These are phyloP conservation scores for Aurelia aurita complex sp. Pacific DNA, from an alignment of 30 jellyfish, hydroid and myxozoan species.

Conservation along the genomic window DNA sequence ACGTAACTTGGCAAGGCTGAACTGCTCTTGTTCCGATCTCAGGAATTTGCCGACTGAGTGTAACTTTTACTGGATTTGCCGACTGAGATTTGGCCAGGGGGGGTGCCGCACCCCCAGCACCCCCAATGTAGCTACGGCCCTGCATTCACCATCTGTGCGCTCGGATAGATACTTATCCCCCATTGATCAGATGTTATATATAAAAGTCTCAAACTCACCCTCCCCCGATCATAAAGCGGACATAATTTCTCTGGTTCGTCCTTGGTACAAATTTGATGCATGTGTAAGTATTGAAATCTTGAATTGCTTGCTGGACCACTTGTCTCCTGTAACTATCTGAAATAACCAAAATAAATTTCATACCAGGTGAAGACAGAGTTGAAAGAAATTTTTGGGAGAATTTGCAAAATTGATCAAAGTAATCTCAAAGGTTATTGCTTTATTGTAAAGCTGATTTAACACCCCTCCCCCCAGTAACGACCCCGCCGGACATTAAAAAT, in stretches of 20 bases:
- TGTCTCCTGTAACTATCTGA: constrained; percentile 25
- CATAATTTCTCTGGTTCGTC: constrained; percentile 31
- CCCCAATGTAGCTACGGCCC: no score
- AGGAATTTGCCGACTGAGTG: no score
- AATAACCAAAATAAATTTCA: background rate
- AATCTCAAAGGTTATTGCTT: background rate
- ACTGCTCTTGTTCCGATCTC: no score
- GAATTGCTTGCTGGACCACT: constrained; percentile 39
- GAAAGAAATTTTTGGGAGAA: background rate
- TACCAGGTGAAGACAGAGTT: no score
- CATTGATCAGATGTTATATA: background rate
- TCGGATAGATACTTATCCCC: background rate
- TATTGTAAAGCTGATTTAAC: background rate
- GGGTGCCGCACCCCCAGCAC: no score
- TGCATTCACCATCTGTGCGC: no score
- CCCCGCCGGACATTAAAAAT: no score
- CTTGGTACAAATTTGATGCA: constrained; percentile 67
- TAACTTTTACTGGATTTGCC: no score
- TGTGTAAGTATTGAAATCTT: constrained; percentile 45
- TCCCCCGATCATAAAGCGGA: constrained; percentile 50
- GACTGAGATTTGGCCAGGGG: no score
- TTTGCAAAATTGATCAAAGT: background rate
- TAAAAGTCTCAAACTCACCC: constrained; percentile 20
- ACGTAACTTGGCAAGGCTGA: no score
- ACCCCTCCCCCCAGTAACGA: no score